Evolutionary conservation across 2,797 vertebrate genomes (phyloP), one percentile per base, ranked within the genome.

Genomic region (Coregonus sp.): DNA sequence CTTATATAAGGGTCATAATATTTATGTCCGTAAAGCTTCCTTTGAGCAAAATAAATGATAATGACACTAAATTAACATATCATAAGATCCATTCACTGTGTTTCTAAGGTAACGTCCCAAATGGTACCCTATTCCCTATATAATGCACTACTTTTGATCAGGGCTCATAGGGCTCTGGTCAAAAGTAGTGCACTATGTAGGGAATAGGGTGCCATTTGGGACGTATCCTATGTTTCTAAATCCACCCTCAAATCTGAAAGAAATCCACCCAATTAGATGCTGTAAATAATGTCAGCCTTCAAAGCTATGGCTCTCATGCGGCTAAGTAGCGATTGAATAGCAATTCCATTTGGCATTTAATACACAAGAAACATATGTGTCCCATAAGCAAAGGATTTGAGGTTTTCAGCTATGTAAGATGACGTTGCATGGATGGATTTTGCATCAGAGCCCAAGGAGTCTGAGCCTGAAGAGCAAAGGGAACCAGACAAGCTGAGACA

Each of bases 321-420:
- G 59, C 65, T n/a, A 76, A 74, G 29, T 20, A 75, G 70, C 2
- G 37, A 76, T 81, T 82, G 83, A 79, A 80, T 78, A 70, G 77
- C 75, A 77, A 72, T 85, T 85, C 74, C 77, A 80, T 83, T 74
- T 76, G 75, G 77, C 84, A 66, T 68, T 75, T 0, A 1, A 50
- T 61, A 67, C 76, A 86, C 5, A 2, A 79, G 76, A 81, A 83
- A 80, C 85, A 85, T 78, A 81, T 63, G 59, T 11, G 25, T 63
- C 20, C 16, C 59, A 63, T 25, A 37, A 72, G 81, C 77, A 68
- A 29, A 63, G 72, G 69, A 75, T 87, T 81, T 84, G 80, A 85
- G 81, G 77, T 72, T 72, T 50, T 5, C 40, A 70, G 74, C 63
- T 25, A 52, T 59, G 40, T 51, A 54, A 50, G 6, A 69, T 78